Evolutionary conservation across 53 echinoderm and acorn worm species (phyloP).

Genomic region (Arbacia lixula): DNA sequence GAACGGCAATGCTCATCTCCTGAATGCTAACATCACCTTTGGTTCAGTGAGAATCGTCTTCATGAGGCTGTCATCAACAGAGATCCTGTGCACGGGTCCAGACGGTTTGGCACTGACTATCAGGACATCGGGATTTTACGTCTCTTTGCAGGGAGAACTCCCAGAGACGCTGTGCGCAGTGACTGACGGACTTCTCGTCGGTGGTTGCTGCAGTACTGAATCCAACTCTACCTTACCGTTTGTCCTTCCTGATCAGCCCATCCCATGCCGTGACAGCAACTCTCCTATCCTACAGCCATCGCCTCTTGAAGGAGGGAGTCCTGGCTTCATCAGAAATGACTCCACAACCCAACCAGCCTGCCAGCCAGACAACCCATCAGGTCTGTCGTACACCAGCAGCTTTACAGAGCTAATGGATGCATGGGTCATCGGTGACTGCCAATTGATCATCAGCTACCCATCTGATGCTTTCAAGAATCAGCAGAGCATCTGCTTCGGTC

Average conservation of each 20-base stretch:
- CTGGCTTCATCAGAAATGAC: constrained; percentile 49
- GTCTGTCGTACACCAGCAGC: constrained; percentile 36
- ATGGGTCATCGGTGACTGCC: constrained; percentile 74
- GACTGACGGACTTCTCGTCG: constrained; percentile 74
- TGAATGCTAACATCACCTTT: constrained; percentile 74
- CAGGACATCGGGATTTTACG: constrained; percentile 69
- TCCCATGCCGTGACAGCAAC: constrained; percentile 29
- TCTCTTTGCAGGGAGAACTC: constrained; percentile 68
- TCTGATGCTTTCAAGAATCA: constrained; percentile 37
- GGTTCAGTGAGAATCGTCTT: constrained; percentile 74
- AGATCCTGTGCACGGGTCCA: constrained; percentile 78
- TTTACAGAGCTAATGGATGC: constrained; percentile 58
- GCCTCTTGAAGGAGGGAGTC: constrained; percentile 34
- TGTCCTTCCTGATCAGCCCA: background rate
- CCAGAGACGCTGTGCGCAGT: constrained; percentile 70
- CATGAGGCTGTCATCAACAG: constrained; percentile 75
- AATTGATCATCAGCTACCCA: constrained; percentile 73
- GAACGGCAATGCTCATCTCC: constrained; percentile 54
- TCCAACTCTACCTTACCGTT: background rate
- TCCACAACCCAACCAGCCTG: constrained; percentile 12
- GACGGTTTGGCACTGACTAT: constrained; percentile 66
- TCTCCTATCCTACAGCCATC: constrained; percentile 58
- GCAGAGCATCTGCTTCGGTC: constrained; percentile 54
- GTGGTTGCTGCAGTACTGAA: constrained; percentile 77
- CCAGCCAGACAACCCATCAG: background rate